Conservation (phyloP, 2,113 vertebrate genomes). For the Sander lucioperca region DNA sequence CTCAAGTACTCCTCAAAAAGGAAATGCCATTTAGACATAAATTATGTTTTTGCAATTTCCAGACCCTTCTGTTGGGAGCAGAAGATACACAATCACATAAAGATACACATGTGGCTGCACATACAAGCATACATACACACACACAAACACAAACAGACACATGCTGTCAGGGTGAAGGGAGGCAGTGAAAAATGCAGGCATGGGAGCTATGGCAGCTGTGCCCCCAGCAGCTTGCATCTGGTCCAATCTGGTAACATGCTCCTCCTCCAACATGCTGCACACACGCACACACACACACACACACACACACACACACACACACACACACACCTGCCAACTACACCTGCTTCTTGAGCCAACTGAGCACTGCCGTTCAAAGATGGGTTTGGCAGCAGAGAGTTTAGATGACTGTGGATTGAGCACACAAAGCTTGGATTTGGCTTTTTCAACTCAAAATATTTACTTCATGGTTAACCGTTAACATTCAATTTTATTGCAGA, state of each 20-base stretch:
- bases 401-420: slow-evolving; percentile 33
- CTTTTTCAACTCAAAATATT: slow-evolving; percentile 37
- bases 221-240: slow-evolving; percentile 91
- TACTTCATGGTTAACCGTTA: slow-evolving; percentile 14
- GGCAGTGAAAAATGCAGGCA: slow-evolving; percentile 66
- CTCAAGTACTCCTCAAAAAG: not conserved
- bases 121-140: not conserved
- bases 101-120: not conserved
- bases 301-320: slow-evolving; percentile 50
- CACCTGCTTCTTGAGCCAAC: slow-evolving; percentile 83
- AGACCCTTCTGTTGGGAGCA: slow-evolving; percentile 13
- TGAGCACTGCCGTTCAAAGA: slow-evolving; percentile 40
- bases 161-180: slow-evolving; percentile 55
- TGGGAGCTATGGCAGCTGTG: slow-evolving; percentile 87
- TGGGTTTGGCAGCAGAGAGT: slow-evolving; percentile 53
- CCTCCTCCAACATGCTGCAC: slow-evolving; percentile 21
- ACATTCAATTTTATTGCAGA: slow-evolving; percentile 14
- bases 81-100: slow-evolving; percentile 27
- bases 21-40: not conserved
- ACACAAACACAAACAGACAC: slow-evolving; percentile 42
- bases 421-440: slow-evolving; percentile 9
- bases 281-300: slow-evolving; percentile 25
- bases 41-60: slow-evolving; percentile 24
- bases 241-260: slow-evolving; percentile 88
- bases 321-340: slow-evolving; percentile 63